Base-by-base conservation (phyloP, 2,797 vertebrate genomes). In the Hypotaenidia okinawae region DNA sequence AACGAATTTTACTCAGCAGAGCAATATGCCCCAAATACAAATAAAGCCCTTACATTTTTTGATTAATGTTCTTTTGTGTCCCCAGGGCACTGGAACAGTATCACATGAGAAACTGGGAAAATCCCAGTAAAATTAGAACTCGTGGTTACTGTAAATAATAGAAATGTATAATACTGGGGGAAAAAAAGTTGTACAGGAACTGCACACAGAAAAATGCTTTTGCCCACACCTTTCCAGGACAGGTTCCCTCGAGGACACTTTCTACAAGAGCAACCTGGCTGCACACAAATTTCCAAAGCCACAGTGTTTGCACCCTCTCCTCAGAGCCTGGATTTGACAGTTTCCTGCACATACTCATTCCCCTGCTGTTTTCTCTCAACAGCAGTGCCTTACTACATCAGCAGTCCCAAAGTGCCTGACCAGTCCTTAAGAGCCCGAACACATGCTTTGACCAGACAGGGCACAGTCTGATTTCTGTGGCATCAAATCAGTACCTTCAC, bases 1-100 rank as follows among this genome's bases (percentile, higher is more conserved):
- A 91, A 84, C 32, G 17, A 97, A 61, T 90, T 95, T 86, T 84
- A 62, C 73, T 86, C 74, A 54, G 57, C 80, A 84, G 52, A 89
- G 70, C 57, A 90, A 74, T 59, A 79, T 66, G 69, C 52, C 79
- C 83, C 67, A 73, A 91, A 90, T 84, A 79, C 80, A 90, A 92
- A 93, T 67, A 90, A 90, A 82, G 52, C 49, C 37, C 67, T 84
- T 67, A 24, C 22, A 24, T 41, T 69, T 94, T 94, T 69, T 90
- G 67, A 82, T 90, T 88, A 67, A 92, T 79, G 76, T 64, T 86
- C 66, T 69, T 94, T 90, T 76, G 45, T 43, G 25, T 43, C 95
- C 67, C 69, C 83, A 85, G 70, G 74, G 79, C 54, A 64, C n/a
- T n/a, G 32, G 70, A 62, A 89, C 63, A 63, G 39, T 16, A 89